Evolutionary conservation across 2,888 invertebrate genomes (phyloP).

Genomic region (Mythimna vitellina): DNA sequence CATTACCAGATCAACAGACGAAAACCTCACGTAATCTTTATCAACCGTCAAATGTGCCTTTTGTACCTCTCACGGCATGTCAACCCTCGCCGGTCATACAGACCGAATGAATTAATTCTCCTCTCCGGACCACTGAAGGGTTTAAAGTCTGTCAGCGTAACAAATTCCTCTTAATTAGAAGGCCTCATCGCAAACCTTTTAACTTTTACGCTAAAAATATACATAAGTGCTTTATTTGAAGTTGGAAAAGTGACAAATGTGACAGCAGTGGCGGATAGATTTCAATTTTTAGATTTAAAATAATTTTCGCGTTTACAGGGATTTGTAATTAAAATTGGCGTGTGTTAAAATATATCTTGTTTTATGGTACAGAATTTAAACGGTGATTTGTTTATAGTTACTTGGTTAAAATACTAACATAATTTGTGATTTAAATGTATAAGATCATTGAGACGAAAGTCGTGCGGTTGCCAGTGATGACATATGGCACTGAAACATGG

Average conservation of each 20-base stretch:
- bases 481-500: too few relatives aligned
- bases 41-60: slow-evolving; percentile 45
- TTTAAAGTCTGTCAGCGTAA: slow-evolving; percentile 65
- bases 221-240: slow-evolving; percentile 26
- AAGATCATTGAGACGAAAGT: too few relatives aligned
- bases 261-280: neutral
- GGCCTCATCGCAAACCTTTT: slow-evolving; percentile 59
- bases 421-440: too few relatives aligned
- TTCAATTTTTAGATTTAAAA: slow-evolving; percentile 4
- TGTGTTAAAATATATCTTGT: neutral
- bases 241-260: slow-evolving; percentile 14
- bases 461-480: too few relatives aligned
- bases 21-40: slow-evolving; percentile 24
- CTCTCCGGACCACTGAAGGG: slow-evolving; percentile 60
- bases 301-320: neutral
- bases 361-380: neutral
- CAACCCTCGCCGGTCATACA: slow-evolving; percentile 60
- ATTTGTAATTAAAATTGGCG: neutral
- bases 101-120: slow-evolving; percentile 67
- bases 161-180: slow-evolving; percentile 72
- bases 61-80: slow-evolving; percentile 36
- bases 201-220: slow-evolving; percentile 66
- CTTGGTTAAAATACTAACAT: too few relatives aligned
- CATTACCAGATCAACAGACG: slow-evolving; percentile 30
- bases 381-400: too few relatives aligned